Evolutionary conservation across 2,888 invertebrate species (phyloP).

Genomic region (Drosophila paranaensis): DNA sequence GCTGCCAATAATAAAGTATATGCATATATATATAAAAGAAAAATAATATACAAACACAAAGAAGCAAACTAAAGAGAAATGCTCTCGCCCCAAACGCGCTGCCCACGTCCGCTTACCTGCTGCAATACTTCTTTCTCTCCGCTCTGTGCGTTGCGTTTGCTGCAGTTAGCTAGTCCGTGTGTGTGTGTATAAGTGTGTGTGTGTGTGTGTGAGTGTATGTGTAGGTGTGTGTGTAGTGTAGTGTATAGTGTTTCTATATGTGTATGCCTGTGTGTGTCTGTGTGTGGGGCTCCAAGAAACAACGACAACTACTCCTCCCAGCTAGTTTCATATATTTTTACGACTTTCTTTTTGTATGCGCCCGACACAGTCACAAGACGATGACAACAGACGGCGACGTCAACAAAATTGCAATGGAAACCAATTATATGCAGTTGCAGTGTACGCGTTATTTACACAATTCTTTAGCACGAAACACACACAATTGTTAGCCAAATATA

Average conservation of each 20-base stretch:
- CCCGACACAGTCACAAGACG: conserved; percentile 75
- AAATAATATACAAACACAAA: conserved; percentile 33
- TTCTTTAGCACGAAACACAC: conserved; percentile 53
- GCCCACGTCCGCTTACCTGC: conserved; percentile 64
- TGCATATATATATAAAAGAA: conserved; percentile 6
- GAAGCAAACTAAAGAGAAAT: conserved; percentile 55
- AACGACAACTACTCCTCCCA: conserved; percentile 68
- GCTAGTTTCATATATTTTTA: conserved; percentile 69
- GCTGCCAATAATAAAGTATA: conserved; percentile 42
- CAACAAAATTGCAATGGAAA: conserved; percentile 54
- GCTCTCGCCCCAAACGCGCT: conserved; percentile 47
- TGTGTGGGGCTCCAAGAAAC: conserved; percentile 42
- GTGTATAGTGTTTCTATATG: conserved; percentile 1
- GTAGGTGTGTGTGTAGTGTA: conserved; percentile 12
- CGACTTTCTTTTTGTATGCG: conserved; percentile 70
- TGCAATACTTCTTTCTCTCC: conserved; percentile 53
- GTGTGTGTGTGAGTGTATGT: conserved; percentile 4
- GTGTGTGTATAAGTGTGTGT: conserved; percentile 13
- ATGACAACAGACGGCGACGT: conserved; percentile 63
- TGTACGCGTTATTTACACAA: conserved; percentile 44
- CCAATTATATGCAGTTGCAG: conserved; percentile 14
- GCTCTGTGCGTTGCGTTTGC: conserved; percentile 48
- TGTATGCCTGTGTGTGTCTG: conserved; percentile 14
- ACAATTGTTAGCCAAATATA: conserved; percentile 49
- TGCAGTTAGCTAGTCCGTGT: conserved; percentile 50